phyloP scores from a whole-genome alignment of 2,888 invertebrate genomes.

The Julus scanicus region DNA sequence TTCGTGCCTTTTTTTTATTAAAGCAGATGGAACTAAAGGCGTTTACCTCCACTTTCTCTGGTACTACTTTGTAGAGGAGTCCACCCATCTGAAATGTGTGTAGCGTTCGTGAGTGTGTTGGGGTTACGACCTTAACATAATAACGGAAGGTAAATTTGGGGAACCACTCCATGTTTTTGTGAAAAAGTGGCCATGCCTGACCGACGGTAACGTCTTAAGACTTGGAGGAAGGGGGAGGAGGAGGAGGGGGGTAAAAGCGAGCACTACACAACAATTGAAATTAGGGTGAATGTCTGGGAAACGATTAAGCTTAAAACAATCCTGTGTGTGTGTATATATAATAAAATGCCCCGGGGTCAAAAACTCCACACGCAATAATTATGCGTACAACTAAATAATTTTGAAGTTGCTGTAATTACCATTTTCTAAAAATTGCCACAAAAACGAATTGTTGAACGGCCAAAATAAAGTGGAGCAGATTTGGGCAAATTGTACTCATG shows the following conservation, averaged over 20 bases:
- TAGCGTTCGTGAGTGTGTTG: background rate
- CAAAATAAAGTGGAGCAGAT: too few relatives aligned
- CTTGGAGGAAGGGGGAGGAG: background rate
- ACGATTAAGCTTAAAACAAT: background rate
- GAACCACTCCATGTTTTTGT: background rate
- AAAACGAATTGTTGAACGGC: background rate
- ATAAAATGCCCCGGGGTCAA: background rate
- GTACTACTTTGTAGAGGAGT: background rate
- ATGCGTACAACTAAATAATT: background rate
- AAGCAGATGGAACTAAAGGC: background rate
- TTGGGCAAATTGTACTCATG: too few relatives aligned
- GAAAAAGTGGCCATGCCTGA: background rate
- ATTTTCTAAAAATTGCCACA: background rate
- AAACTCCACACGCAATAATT: background rate
- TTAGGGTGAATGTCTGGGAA: constrained; percentile 6
- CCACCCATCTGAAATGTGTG: background rate
- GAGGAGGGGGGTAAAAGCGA: background rate
- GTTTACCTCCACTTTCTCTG: background rate
- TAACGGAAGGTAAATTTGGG: background rate
- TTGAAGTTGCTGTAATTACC: background rate
- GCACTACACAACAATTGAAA: background rate
- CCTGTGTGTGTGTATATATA: background rate
- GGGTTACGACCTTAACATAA: constrained; percentile 35
- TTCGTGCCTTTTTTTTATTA: background rate
- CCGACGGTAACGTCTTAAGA: background rate